Conservation (phyloP, 2,888 invertebrate genomes). For the Pandemis cinnamomeana region DNA sequence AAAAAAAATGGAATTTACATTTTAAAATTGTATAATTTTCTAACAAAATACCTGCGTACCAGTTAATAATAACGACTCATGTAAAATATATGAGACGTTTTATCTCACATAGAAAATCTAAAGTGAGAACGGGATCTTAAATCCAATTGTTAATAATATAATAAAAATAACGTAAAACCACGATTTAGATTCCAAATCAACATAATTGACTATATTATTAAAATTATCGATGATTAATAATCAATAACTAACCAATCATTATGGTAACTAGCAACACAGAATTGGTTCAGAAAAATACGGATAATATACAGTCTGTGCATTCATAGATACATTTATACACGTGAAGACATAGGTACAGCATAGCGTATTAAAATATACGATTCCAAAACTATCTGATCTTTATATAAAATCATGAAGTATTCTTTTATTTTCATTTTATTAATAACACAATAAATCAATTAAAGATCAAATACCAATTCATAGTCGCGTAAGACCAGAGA, state of each 20-base stretch:
- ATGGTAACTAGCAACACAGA: constrained; percentile 37
- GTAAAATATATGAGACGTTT: constrained; percentile 8
- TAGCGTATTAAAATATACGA: background rate
- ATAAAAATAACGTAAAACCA: constrained; percentile 19
- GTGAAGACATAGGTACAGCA: constrained; percentile 1
- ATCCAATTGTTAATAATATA: constrained; percentile 13
- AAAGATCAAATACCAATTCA: background rate
- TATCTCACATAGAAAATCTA: constrained; percentile 7
- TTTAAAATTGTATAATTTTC: constrained; percentile 47
- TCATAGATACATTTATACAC: constrained; percentile 25
- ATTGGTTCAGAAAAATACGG: constrained; percentile 2
- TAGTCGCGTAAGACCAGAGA: background rate
- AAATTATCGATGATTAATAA: constrained; percentile 17
- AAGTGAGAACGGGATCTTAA: constrained; percentile 12
- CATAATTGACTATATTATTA: constrained; percentile 33
- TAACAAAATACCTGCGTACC: constrained; percentile 43
- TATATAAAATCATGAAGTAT: background rate
- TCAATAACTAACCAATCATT: constrained; percentile 29
- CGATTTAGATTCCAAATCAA: constrained; percentile 29
- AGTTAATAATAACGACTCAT: constrained; percentile 15
- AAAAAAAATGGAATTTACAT: constrained; percentile 23
- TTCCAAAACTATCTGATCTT: background rate
- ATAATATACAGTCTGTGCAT: constrained; percentile 21
- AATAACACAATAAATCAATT: background rate
- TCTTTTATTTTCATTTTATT: background rate